A percentile compares a stretch with the other conserved stretches of the same genome.
These are phyloP conservation scores for Chloromyia formosa DNA, from an alignment of 2,888 invertebrate species.

Conservation along the genomic window DNA sequence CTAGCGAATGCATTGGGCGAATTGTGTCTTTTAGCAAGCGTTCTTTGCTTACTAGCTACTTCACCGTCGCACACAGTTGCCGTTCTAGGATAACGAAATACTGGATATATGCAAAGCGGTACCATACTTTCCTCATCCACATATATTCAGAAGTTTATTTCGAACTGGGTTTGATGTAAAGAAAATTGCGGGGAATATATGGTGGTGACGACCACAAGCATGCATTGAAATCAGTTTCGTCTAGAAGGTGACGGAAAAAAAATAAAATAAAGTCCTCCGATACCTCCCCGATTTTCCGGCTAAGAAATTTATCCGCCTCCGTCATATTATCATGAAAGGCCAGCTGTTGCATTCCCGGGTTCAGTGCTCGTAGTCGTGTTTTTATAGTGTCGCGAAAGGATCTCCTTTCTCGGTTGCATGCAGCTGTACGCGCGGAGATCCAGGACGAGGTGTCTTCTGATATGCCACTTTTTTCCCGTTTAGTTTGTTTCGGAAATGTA, in stretches of 20 bases:
- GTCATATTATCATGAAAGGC: not conserved
- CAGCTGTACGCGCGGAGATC: not conserved
- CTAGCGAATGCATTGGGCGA: too few relatives aligned
- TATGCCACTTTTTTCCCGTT: not conserved
- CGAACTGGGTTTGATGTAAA: too few relatives aligned
- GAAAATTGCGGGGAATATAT: too few relatives aligned
- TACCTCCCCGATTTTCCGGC: slow-evolving; percentile 2
- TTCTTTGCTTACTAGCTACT: too few relatives aligned
- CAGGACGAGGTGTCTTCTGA: not conserved
- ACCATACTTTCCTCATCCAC: not conserved
- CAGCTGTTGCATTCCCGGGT: slow-evolving; percentile 38
- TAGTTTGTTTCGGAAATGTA: slow-evolving; percentile 23
- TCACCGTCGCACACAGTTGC: too few relatives aligned
- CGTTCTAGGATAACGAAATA: too few relatives aligned
- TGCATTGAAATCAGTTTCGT: not conserved
- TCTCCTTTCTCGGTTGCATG: too few relatives aligned
- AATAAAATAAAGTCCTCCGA: not conserved
- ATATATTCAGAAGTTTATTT: slow-evolving; percentile 3
- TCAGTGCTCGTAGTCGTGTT: not conserved
- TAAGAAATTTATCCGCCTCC: not conserved
- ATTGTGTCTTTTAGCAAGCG: too few relatives aligned
- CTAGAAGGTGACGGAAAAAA: too few relatives aligned
- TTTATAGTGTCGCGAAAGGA: not conserved
- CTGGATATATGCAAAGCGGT: too few relatives aligned
- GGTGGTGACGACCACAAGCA: not conserved